Evolutionary conservation across 2,797 vertebrate genomes (phyloP).

Genomic region (Cirrhinus mrigala): DNA sequence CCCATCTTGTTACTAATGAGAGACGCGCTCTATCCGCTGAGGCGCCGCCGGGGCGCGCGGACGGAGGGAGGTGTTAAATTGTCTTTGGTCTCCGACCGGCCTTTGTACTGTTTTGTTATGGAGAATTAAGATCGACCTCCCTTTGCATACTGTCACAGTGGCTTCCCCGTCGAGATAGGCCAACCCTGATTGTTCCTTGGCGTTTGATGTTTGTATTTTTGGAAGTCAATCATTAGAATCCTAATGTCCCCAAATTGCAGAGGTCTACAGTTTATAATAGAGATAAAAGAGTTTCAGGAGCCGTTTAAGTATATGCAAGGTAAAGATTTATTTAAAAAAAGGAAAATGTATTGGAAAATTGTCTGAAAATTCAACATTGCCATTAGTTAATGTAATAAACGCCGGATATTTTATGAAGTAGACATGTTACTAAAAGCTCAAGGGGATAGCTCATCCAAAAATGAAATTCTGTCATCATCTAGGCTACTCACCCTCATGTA

Average conservation of each 20-base stretch:
- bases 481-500: neutral
- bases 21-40: conserved; percentile 69
- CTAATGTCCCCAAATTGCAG: conserved; percentile 68
- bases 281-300: conserved; percentile 3
- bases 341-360: neutral
- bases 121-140: conserved; percentile 78
- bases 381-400: neutral
- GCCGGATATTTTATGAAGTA: neutral
- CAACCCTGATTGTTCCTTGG: conserved; percentile 69
- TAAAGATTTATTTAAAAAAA: neutral
- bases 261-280: conserved; percentile 16
- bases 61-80: conserved; percentile 76
- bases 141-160: conserved; percentile 63
- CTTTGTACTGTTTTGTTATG: conserved; percentile 86
- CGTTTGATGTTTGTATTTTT: conserved; percentile 78
- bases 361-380: neutral
- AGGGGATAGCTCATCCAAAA: no score
- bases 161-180: conserved; percentile 65
- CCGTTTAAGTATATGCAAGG: neutral
- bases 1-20: conserved; percentile 66
- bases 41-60: conserved; percentile 76
- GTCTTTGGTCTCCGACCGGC: conserved; percentile 78
- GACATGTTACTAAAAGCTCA: neutral
- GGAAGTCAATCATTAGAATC: conserved; percentile 78
- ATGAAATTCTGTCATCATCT: neutral